These are phyloP conservation scores for Acromyrmex heyeri DNA, from an alignment of 1,140 invertebrate genomes.

Conservation along the genomic window DNA sequence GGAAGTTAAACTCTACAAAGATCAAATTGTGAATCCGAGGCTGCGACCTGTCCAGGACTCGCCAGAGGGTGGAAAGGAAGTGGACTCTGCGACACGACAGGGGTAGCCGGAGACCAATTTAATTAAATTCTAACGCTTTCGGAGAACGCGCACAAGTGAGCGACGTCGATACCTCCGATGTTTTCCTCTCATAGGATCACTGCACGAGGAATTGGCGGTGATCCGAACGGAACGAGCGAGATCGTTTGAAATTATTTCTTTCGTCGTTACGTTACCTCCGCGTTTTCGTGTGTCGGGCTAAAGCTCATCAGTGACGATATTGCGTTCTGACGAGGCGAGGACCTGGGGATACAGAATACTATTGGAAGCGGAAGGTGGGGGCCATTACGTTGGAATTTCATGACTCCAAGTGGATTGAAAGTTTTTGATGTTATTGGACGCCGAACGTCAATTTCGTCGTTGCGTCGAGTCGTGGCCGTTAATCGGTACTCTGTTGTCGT, in stretches of 20 bases:
- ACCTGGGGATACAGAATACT: not conserved
- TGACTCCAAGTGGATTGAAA: constrained; percentile 54
- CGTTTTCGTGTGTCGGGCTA: constrained; percentile 31
- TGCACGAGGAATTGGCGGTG: not conserved
- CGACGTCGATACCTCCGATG: constrained; percentile 57
- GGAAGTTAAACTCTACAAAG: constrained; percentile 80
- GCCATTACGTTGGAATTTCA: constrained; percentile 49
- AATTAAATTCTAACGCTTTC: constrained; percentile 86
- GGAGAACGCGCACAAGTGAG: constrained; percentile 63
- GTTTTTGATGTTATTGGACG: constrained; percentile 62
- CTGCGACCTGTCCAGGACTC: constrained; percentile 71
- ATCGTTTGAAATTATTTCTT: constrained; percentile 49
- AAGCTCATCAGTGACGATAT: constrained; percentile 55
- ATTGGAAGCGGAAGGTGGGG: not conserved
- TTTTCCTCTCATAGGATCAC: not conserved
- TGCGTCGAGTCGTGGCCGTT: constrained; percentile 43
- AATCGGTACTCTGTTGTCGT: constrained; percentile 27
- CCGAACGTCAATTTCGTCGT: constrained; percentile 58
- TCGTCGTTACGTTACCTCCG: constrained; percentile 39
- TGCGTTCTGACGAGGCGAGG: constrained; percentile 41
- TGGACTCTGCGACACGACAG: constrained; percentile 50
- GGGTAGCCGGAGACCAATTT: constrained; percentile 74
- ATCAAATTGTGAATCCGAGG: constrained; percentile 81
- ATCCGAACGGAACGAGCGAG: not conserved
- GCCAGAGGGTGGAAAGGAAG: constrained; percentile 48